Evolutionary conservation across 2,797 vertebrate species (phyloP).

Genomic region (Ctenopoma kingsleyae): DNA sequence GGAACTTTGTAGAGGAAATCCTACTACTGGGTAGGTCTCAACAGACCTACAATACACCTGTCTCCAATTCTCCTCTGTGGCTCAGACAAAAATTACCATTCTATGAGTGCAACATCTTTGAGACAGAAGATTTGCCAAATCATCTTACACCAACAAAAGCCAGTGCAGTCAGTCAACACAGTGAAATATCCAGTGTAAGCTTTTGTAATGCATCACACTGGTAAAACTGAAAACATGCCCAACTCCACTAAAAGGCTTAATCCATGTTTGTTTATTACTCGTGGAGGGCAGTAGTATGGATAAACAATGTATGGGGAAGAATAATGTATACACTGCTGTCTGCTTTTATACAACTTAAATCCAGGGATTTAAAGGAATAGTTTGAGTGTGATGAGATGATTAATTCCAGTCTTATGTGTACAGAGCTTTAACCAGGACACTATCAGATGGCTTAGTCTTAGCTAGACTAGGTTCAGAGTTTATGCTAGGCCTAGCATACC

Average conservation of each 20-base stretch:
- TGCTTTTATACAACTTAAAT: background rate
- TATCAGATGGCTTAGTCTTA: no score
- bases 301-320: conserved; percentile 1
- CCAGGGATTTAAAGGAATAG: background rate
- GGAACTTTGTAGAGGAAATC: conserved; percentile 23
- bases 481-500: background rate
- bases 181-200: conserved; percentile 24
- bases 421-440: no score
- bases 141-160: conserved; percentile 15
- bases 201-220: conserved; percentile 17
- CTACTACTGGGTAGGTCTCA: conserved; percentile 17
- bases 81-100: conserved; percentile 15
- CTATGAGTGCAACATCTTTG: conserved; percentile 9
- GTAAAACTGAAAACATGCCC: conserved; percentile 20
- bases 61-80: conserved; percentile 1
- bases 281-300: conserved; percentile 16
- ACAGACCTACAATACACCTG: conserved; percentile 37
- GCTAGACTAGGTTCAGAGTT: no score
- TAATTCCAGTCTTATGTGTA: background rate
- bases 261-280: conserved; percentile 25
- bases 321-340: background rate
- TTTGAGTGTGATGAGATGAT: background rate
- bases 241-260: conserved; percentile 10
- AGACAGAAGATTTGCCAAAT: conserved; percentile 2
- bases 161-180: conserved; percentile 8